Evolutionary conservation across 1,140 invertebrate species (phyloP).

Genomic region (Drosophila pruinosa): DNA sequence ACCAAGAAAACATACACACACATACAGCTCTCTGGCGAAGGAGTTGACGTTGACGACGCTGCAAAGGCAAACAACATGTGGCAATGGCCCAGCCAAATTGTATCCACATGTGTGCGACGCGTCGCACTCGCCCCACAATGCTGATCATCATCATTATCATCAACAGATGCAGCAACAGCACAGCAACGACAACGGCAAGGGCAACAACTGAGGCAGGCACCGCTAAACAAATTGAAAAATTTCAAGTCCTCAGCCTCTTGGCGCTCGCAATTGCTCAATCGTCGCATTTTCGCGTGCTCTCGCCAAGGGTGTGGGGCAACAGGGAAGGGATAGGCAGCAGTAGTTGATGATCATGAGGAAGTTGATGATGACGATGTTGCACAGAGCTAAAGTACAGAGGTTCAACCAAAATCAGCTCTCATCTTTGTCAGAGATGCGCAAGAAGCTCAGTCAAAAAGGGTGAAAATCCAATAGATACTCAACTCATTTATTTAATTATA

Average conservation of each 20-base stretch:
- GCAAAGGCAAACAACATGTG: constrained; percentile 56
- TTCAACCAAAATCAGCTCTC: constrained; percentile 23
- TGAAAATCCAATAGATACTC: constrained; percentile 11
- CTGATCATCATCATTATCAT: constrained; percentile 53
- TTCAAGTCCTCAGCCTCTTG: constrained; percentile 74
- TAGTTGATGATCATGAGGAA: background rate
- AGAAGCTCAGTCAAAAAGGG: background rate
- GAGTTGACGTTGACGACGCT: constrained; percentile 48
- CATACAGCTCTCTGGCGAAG: constrained; percentile 14
- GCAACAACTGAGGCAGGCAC: constrained; percentile 29
- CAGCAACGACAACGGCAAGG: constrained; percentile 1
- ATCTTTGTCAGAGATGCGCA: constrained; percentile 31
- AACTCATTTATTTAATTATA: background rate
- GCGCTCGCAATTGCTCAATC: constrained; percentile 77
- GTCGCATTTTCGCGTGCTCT: constrained; percentile 64
- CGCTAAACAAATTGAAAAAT: constrained; percentile 77
- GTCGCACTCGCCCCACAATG: constrained; percentile 38
- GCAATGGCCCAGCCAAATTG: constrained; percentile 66
- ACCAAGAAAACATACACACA: constrained; percentile 23
- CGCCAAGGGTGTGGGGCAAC: constrained; percentile 9
- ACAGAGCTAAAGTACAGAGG: constrained; percentile 21
- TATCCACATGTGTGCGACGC: constrained; percentile 72
- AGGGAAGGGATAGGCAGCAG: constrained; percentile 14
- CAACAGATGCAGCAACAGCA: constrained; percentile 30
- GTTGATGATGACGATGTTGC: constrained; percentile 22